Conservation (phyloP, 2,888 invertebrate genomes). For the Drosophila gaucha region DNA sequence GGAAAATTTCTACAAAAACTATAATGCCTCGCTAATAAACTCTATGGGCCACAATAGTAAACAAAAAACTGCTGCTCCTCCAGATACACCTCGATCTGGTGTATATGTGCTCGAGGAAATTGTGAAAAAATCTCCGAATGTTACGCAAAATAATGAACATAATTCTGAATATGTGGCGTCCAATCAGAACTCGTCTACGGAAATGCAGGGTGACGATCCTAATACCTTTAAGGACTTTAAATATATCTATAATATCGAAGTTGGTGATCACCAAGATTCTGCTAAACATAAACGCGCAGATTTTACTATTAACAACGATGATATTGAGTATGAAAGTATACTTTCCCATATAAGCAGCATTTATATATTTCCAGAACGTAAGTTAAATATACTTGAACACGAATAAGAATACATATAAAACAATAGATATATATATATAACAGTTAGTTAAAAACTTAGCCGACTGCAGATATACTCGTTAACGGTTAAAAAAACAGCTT, state of each 20-base stretch:
- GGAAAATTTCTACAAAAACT: constrained; percentile 84
- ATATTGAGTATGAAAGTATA: constrained; percentile 58
- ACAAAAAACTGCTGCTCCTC: not conserved
- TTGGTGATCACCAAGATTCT: constrained; percentile 10
- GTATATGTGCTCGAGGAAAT: constrained; percentile 13
- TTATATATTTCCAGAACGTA: constrained; percentile 83
- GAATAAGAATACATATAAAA: too few species aligned
- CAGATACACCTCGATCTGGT: constrained; percentile 8
- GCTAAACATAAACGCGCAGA: not conserved
- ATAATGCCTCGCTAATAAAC: constrained; percentile 53
- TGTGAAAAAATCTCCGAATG: not conserved
- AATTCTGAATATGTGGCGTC: not conserved
- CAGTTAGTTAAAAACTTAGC: too few species aligned
- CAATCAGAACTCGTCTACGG: constrained; percentile 29
- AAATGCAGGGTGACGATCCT: constrained; percentile 75
- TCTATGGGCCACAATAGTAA: constrained; percentile 20
- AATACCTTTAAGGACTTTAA: constrained; percentile 39
- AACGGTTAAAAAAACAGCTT: too few species aligned
- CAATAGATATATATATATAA: not conserved
- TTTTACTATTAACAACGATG: constrained; percentile 7
- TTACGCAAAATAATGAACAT: not conserved
- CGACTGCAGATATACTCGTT: too few species aligned
- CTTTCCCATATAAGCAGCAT: constrained; percentile 82
- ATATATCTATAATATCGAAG: constrained; percentile 24
- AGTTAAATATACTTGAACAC: constrained; percentile 32